phyloP scores from a whole-genome alignment of 2,888 invertebrate genomes.

The Diadegma fenestrale region DNA sequence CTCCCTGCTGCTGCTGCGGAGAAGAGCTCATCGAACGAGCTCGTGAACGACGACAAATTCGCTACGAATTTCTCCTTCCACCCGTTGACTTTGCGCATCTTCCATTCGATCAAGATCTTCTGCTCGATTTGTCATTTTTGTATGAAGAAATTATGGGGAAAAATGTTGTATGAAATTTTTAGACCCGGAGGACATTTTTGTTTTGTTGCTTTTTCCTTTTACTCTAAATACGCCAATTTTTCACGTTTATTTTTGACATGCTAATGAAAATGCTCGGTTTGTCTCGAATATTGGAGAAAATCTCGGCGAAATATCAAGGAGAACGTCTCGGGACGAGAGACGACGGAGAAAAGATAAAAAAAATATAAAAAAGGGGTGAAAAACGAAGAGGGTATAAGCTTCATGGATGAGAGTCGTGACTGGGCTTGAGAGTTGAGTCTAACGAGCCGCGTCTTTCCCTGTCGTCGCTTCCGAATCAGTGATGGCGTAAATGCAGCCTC shows the following conservation, averaged over 20 bases:
- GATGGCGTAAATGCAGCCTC: constrained; percentile 60
- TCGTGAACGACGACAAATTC: constrained; percentile 54
- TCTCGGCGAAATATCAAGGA: background rate
- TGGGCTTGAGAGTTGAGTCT: constrained; percentile 55
- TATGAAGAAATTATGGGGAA: background rate
- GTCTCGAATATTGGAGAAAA: constrained; percentile 13
- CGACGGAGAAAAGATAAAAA: background rate
- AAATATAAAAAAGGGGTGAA: constrained; percentile 32
- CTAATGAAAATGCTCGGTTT: background rate
- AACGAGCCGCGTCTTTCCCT: constrained; percentile 67
- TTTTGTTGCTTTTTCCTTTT: background rate
- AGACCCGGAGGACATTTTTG: background rate
- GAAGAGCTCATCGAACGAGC: constrained; percentile 26
- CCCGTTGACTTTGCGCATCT: constrained; percentile 14
- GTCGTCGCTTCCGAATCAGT: constrained; percentile 64
- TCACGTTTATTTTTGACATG: background rate
- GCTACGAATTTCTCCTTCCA: constrained; percentile 59
- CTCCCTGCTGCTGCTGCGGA: background rate
- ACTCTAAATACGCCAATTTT: background rate
- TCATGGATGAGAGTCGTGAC: constrained; percentile 54
- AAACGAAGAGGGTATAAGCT: constrained; percentile 46
- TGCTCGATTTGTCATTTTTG: constrained; percentile 37
- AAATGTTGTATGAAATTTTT: background rate
- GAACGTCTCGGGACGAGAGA: background rate
- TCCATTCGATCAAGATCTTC: constrained; percentile 32